These are phyloP conservation scores for Lottia gigantea DNA, from an alignment of 2,888 invertebrate species.

Conservation along the genomic window DNA sequence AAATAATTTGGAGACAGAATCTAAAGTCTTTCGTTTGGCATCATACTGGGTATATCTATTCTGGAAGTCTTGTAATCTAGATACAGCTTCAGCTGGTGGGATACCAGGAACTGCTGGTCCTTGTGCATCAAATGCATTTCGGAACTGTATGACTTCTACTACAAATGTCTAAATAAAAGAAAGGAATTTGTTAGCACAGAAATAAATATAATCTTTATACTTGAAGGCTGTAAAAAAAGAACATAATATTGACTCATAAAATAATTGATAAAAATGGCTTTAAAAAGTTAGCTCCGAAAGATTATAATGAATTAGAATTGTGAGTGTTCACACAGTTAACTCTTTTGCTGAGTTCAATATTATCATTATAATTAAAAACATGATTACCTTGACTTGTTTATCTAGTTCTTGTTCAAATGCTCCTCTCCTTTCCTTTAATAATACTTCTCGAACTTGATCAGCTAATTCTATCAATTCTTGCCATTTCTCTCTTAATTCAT, in stretches of 20 bases:
- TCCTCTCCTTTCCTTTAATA: constrained; percentile 64
- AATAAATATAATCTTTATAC: too few species aligned
- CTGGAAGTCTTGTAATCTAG: constrained; percentile 65
- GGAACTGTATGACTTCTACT: constrained; percentile 68
- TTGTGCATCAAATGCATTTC: constrained; percentile 68
- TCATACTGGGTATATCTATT: constrained; percentile 63
- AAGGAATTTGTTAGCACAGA: neutral
- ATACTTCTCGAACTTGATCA: constrained; percentile 60
- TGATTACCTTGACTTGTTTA: constrained; percentile 67
- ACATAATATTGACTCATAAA: too few species aligned
- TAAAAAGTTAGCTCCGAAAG: too few species aligned
- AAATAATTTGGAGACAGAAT: constrained; percentile 68
- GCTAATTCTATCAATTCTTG: constrained; percentile 63
- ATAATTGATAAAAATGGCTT: too few species aligned
- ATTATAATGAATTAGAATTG: too few species aligned
- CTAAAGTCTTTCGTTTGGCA: constrained; percentile 65
- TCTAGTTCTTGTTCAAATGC: constrained; percentile 68
- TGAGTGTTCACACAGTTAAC: too few species aligned
- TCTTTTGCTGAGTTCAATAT: too few species aligned
- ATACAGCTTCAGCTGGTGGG: constrained; percentile 64
- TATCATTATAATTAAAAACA: too few species aligned
- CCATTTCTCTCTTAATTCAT: constrained; percentile 64
- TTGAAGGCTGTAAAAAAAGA: too few species aligned
- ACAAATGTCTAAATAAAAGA: constrained; percentile 63
- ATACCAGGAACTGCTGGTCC: constrained; percentile 67